phyloP scores from a whole-genome alignment of 2,113 vertebrate species.

The Lepus timidus region DNA sequence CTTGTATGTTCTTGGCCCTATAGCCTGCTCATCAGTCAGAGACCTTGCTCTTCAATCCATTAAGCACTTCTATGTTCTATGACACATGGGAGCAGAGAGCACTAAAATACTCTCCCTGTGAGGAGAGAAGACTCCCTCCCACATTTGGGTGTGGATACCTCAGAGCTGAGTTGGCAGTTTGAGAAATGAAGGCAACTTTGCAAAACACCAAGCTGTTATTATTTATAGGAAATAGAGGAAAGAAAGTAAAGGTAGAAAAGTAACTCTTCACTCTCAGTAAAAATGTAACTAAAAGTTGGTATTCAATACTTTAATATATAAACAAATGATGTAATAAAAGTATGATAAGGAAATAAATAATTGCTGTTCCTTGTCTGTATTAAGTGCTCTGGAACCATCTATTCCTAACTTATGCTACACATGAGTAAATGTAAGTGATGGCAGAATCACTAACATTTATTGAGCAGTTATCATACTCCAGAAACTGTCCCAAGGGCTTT shows the following conservation, averaged over 20 bases:
- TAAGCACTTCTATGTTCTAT: not conserved
- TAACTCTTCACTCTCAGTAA: not conserved
- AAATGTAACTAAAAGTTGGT: not conserved
- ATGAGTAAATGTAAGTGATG: not conserved
- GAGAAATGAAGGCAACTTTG: not conserved
- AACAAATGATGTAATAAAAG: not conserved
- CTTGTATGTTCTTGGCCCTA: not conserved
- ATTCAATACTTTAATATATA: not conserved
- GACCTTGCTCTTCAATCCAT: not conserved
- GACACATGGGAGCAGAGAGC: not conserved
- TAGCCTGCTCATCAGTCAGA: not conserved
- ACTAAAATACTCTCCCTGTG: not conserved
- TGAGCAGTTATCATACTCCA: not conserved
- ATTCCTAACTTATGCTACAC: not conserved
- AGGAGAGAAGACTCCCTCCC: not conserved
- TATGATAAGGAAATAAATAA: not conserved
- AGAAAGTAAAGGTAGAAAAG: not conserved
- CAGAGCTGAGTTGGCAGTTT: not conserved
- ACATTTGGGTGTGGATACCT: not conserved
- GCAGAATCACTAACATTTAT: constrained; percentile 1
- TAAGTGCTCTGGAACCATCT: not conserved
- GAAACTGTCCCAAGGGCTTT: not conserved
- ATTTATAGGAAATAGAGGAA: not conserved
- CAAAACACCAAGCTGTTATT: not conserved
- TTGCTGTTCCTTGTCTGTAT: not conserved